Base-by-base conservation (phyloP, 2,113 vertebrate genomes). In the Gopherus flavomarginatus region DNA sequence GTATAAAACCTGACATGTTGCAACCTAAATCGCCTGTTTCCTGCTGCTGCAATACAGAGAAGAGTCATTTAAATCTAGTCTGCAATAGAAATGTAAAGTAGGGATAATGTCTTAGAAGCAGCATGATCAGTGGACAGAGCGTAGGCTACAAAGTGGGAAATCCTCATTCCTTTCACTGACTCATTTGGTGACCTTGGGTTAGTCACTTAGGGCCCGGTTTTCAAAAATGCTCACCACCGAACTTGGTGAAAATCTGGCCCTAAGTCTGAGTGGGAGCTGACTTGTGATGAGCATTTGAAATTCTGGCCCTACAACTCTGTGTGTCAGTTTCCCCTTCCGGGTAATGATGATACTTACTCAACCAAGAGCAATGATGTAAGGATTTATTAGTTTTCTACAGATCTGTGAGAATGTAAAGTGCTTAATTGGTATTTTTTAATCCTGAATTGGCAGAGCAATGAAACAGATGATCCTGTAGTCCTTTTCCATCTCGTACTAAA, bases 401-500 rank as follows among this genome's bases (percentile, higher is more conserved):
- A 6, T 75, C 21, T 65, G 22, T 42, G 85, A 78, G 0, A 92
- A 38, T 88, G 49, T 13, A 86, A 92, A 92, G 26, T 26, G 75
- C 38, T 75, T 78, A 50, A 54, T 54, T 21, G 47, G 80, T n/a
- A 29, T 9, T 77, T 77, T 81, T 65, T 78, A 77, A 22, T 42
- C 42, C 62, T 35, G 31, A 35, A 65, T 17, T 65, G 35, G 53
- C 29, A 90, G 47, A 93, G 77, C 19, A 69, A n/a, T 6, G 78
- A 87, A 88, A 83, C 13, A 88, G 85, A 88, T 26, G 57, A 84
- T 53, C 65, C 86, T 47, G 16, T 79, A 11, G 8, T 10, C 5
- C 17, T 93, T 88, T 57, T 90, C 57, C 59, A 84, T 35, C n/a
- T 59, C 57, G 31, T 86, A 78, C 49, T 86, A 59, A 44, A 44